Base-by-base conservation (phyloP, 2,113 vertebrate species). In the Cygnus atratus region DNA sequence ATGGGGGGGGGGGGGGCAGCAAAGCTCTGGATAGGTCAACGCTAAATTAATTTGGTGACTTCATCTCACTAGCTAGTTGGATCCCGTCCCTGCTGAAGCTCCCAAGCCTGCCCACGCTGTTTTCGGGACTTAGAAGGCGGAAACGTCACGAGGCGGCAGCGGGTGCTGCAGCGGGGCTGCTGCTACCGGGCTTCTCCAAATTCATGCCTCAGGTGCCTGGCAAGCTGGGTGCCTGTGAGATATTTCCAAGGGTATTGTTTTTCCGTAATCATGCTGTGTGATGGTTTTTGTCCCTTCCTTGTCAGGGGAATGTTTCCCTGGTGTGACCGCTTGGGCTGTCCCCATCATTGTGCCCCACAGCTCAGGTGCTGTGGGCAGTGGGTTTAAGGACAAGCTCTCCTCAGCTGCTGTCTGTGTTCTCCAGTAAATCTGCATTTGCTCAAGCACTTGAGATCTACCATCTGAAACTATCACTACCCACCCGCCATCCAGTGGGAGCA, bases 1-100 rank as follows among this genome's bases (percentile, higher is more conserved):
- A 46, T 44, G 1, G 39, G n/a, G 80, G 67, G 39, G 92, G 37
- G 3, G 25, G 22, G 31, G 9, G 20, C 2, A 7, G 68, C 17
- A 11, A 48, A 92, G 75, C 44, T 58, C 44, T 0, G 8, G 72
- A 88, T 84, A 95, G 94, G 91, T 94, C 92, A 95, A 62, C 75
- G 81, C 94, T 95, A 95, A 95, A 97, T 96, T 94, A 8, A 79
- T 84, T 88, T 33, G 86, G 76, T 96, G 95, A 93, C 93, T 94
- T 95, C 93, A 97, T 93, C 90, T 31, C 70, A 61, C 90, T 24
- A 33, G 33, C 83, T 61, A 46, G 73, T 11, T 94, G 94, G 94
- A 65, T 87, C 66, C 54, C 52, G 2, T 75, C 91, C 80, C 85
- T 81, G 63, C 66, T 88, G 88, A 43, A 88, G 7, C 52, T 94